Conservation (phyloP, 2,888 invertebrate genomes). For the Stenichneumon culpator region DNA sequence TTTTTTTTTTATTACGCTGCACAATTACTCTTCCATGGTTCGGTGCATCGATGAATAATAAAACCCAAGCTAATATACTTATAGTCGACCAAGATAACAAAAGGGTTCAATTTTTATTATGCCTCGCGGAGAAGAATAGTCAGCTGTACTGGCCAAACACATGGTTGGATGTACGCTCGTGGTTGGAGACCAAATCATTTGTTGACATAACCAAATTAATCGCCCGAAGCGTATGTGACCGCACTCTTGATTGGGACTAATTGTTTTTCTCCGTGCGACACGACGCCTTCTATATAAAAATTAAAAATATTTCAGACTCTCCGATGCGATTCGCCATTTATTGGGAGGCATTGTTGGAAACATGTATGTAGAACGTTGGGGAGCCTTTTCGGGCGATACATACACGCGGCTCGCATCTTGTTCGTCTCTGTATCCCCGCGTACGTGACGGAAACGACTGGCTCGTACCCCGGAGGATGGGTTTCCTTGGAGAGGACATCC, state of each 20-base stretch:
- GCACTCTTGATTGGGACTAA: not conserved
- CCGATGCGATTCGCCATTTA: not conserved
- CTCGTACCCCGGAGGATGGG: slow-evolving; percentile 28
- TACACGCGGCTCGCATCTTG: slow-evolving; percentile 14
- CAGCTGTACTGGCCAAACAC: too few relatives aligned
- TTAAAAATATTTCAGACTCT: not conserved
- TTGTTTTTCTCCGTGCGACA: not conserved
- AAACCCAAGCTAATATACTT: slow-evolving; percentile 4
- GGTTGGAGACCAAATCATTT: too few relatives aligned
- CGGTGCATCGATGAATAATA: slow-evolving; percentile 61
- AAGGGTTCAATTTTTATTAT: not conserved
- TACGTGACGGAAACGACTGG: slow-evolving; percentile 66
- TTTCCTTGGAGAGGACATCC: slow-evolving; percentile 24
- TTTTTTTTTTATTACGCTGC: slow-evolving; percentile 40
- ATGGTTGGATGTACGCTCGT: too few relatives aligned
- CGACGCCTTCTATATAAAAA: not conserved
- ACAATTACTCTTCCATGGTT: slow-evolving; percentile 26
- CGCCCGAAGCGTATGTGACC: too few relatives aligned
- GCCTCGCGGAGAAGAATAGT: too few relatives aligned
- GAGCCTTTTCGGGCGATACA: slow-evolving; percentile 13
- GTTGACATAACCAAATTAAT: too few relatives aligned
- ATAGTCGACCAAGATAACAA: slow-evolving; percentile 1
- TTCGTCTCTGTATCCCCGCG: slow-evolving; percentile 57
- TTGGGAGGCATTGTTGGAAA: not conserved
- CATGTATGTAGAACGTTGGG: not conserved